phyloP scores from a whole-genome alignment of 2,797 vertebrate species.

The Characodon lateralis region DNA sequence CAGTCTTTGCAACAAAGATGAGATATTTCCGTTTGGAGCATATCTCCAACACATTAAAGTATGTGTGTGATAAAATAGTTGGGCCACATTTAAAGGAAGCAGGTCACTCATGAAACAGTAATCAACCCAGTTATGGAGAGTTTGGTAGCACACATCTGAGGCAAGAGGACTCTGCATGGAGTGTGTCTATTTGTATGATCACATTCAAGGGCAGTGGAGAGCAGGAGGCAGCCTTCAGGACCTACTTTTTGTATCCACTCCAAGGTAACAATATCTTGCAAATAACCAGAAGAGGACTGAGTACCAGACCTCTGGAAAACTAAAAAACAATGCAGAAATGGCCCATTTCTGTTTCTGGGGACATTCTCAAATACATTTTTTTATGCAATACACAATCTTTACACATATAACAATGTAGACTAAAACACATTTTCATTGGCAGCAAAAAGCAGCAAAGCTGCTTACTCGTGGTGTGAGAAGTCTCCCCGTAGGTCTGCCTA shows the following conservation, averaged over 20 bases:
- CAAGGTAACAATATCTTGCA: constrained; percentile 60
- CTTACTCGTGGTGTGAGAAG: neutral
- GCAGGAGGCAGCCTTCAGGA: constrained; percentile 36
- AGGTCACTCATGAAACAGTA: constrained; percentile 9
- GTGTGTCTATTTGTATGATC: constrained; percentile 25
- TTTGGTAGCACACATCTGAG: constrained; percentile 14
- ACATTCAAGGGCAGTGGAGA: constrained; percentile 29
- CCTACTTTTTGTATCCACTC: constrained; percentile 63
- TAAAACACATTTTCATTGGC: neutral
- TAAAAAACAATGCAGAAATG: constrained; percentile 1
- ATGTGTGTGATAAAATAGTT: constrained; percentile 5
- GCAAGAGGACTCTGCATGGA: constrained; percentile 7
- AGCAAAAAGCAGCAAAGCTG: neutral
- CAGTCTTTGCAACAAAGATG: constrained; percentile 11
- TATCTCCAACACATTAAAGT: constrained; percentile 6
- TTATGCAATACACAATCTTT: neutral
- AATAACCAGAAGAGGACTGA: constrained; percentile 36
- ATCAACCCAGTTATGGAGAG: constrained; percentile 10
- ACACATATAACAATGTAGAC: neutral
- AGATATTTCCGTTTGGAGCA: neutral
- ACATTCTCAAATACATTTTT: neutral
- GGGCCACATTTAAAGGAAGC: constrained; percentile 3
- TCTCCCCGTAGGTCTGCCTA: constrained; percentile 3
- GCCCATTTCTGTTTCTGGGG: neutral
- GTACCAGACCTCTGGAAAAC: neutral